Base-by-base conservation (phyloP, 1,140 invertebrate species). In the Cepaea nemoralis region DNA sequence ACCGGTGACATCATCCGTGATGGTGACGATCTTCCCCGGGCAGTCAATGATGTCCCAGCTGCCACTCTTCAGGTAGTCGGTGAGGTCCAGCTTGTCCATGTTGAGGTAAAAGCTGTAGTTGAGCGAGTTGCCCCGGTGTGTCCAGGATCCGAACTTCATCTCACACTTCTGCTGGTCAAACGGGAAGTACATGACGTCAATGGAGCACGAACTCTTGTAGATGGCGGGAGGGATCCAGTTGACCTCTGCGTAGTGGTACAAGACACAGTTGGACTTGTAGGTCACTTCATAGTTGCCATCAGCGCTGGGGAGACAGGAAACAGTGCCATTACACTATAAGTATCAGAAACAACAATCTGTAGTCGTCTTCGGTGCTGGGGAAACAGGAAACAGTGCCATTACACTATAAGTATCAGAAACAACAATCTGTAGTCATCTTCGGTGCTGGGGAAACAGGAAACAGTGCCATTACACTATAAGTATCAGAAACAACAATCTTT, bases 111-210 rank as follows among this genome's bases (percentile, higher is more conserved):
- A 93, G 0, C 95, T 95, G 77, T 99, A 94, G 6, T 96, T 97
- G 14, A 99, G 97, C 93, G 99, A 97, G 91, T 99, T 97, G 0
- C 97, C 97, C 87, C 98, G 98, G 91, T 98, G 99, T 0, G 98
- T 99, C 98, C 98, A 99, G 0, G 97, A 99, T 6, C 98, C 98
- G 86, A 99, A 99, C 92, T 99, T 99, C 97, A 99, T 98, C 83
- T 99, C 96, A 91, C 98, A 99, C 0, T 95, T 97, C 94, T 99
- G 98, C 91, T 91, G 84, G 81, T 99, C 98, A 92, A 99, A 99
- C 24, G 98, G 98, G 91, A 99, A 99, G 91, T 98, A 99, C 69
- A 84, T 96, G 59, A 99, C 98, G 92, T 99, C 98, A 86, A 99
- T 99, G 27, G 97, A 98, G 92, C 99, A 99, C 55, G 98, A 99